Evolutionary conservation across 35 echinoderm and acorn worm genomes (phyloP).

Genomic region (Strongylocentrotus purpuratus): DNA sequence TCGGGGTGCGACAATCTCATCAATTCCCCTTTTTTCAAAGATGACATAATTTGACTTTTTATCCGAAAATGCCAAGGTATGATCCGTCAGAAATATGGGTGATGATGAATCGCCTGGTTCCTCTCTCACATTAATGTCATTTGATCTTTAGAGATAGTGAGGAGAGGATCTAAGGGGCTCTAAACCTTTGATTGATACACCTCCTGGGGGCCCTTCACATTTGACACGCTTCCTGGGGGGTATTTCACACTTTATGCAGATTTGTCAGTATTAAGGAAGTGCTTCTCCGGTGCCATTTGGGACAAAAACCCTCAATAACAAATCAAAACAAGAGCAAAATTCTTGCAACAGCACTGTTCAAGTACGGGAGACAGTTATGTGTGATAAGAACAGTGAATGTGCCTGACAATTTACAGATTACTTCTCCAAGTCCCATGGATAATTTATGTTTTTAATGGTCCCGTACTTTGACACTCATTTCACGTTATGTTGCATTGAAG

Average conservation of each 20-base stretch:
- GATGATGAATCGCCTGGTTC: background rate
- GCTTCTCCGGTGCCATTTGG: background rate
- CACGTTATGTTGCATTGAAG: too few species aligned
- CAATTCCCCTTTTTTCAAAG: background rate
- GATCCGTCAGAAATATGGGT: background rate
- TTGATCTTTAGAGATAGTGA: background rate
- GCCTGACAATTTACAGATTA: too few species aligned
- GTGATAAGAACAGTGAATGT: too few species aligned
- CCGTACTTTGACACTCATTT: too few species aligned
- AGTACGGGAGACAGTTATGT: too few species aligned
- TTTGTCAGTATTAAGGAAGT: background rate
- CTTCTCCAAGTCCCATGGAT: too few species aligned
- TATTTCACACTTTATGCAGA: background rate
- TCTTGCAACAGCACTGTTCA: background rate
- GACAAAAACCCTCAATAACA: background rate
- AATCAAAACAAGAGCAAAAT: background rate
- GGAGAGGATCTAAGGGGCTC: background rate
- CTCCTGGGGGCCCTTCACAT: background rate
- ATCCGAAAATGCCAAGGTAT: background rate
- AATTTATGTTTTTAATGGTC: too few species aligned
- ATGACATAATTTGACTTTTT: background rate
- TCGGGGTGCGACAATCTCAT: background rate
- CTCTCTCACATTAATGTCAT: constrained; percentile 10
- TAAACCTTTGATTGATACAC: constrained; percentile 10
- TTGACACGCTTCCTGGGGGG: background rate